Evolutionary conservation across 92 coral and sea anemone species (phyloP).

Genomic region (Siderastrea radians): DNA sequence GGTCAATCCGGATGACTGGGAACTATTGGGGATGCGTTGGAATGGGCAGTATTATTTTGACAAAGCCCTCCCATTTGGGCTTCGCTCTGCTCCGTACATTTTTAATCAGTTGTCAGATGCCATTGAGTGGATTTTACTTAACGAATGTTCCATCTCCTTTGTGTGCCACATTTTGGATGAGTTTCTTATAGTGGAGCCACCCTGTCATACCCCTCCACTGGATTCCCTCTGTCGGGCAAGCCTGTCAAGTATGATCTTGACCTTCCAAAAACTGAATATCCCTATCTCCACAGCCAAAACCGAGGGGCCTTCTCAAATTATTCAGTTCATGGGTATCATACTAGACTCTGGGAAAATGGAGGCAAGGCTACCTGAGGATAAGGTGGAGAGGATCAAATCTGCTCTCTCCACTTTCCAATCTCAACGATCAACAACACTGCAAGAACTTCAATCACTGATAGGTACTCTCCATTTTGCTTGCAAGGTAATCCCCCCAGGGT

Average conservation of each 20-base stretch:
- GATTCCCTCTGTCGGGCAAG: slow-evolving; percentile 36
- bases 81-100: slow-evolving; percentile 62
- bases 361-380: slow-evolving; percentile 68
- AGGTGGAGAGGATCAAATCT: slow-evolving; percentile 42
- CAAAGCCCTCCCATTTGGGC: slow-evolving; percentile 60
- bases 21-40: slow-evolving; percentile 62
- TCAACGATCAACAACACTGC: slow-evolving; percentile 48
- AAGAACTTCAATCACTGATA: slow-evolving; percentile 64
- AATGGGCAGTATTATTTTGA: slow-evolving; percentile 58
- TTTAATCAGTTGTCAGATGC: slow-evolving; percentile 67
- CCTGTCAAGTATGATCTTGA: slow-evolving; percentile 58
- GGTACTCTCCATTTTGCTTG: slow-evolving; percentile 68
- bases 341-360: slow-evolving; percentile 63
- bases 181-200: slow-evolving; percentile 68
- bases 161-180: slow-evolving; percentile 72
- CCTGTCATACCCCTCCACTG: slow-evolving; percentile 14
- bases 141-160: slow-evolving; percentile 49
- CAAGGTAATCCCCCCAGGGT: slow-evolving; percentile 65
- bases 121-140: slow-evolving; percentile 59
- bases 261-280: slow-evolving; percentile 61
- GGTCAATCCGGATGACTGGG: slow-evolving; percentile 67
- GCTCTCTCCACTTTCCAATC: slow-evolving; percentile 33
- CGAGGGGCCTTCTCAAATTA: slow-evolving; percentile 56
- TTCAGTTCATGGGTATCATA: slow-evolving; percentile 66
- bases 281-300: slow-evolving; percentile 63